Evolutionary conservation across 2,888 invertebrate genomes (phyloP).

Genomic region (Microplitis manilae): DNA sequence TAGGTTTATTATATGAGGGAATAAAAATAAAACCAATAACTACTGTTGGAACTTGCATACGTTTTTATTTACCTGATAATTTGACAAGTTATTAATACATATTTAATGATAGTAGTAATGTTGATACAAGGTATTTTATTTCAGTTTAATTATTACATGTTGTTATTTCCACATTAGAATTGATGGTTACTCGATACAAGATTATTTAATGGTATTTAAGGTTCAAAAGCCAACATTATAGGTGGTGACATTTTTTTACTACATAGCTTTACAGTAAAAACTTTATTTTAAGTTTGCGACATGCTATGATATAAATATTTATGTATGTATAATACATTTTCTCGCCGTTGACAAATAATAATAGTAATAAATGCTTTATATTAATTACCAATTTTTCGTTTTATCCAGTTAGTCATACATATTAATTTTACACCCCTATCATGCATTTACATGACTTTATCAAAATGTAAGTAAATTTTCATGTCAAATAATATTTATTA

Average conservation of each 20-base stretch:
- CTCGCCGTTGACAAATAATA: background rate
- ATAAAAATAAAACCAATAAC: slow-evolving; percentile 1
- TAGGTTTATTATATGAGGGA: background rate
- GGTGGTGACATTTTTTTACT: background rate
- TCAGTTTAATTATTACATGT: background rate
- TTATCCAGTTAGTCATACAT: slow-evolving; percentile 57
- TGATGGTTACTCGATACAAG: background rate
- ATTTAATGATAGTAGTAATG: background rate
- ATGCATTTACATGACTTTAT: background rate
- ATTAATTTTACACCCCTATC: background rate
- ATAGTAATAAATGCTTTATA: slow-evolving; percentile 10
- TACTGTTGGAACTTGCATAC: slow-evolving; percentile 23
- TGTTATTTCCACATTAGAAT: background rate
- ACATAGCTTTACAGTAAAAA: background rate
- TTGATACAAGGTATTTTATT: background rate
- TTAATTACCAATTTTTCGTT: slow-evolving; percentile 47
- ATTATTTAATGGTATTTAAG: background rate
- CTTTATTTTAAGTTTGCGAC: background rate
- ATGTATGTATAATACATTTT: background rate
- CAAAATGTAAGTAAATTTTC: background rate
- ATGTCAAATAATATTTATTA: too few relatives aligned
- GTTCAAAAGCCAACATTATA: background rate
- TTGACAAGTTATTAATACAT: background rate
- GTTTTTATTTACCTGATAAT: background rate
- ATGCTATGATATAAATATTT: background rate